Conservation (phyloP, 2,113 vertebrate genomes). For the Xiphias gladius region DNA sequence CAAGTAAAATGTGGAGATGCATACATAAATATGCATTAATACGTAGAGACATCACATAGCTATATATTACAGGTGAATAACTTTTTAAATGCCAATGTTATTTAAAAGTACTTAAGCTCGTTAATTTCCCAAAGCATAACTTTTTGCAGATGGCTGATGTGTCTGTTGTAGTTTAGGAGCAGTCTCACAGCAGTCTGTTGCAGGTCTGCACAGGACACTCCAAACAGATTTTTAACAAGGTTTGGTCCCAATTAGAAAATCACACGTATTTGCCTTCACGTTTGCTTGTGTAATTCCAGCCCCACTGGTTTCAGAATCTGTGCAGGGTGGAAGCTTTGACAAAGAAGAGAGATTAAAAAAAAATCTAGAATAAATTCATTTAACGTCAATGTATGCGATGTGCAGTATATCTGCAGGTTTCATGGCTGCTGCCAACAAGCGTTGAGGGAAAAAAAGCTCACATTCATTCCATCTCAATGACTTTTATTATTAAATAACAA, state of each 20-base stretch:
- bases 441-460: background rate
- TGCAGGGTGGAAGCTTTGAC: background rate
- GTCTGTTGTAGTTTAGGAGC: background rate
- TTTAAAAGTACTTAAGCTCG: background rate
- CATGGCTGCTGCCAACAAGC: background rate
- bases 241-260: conserved; percentile 36
- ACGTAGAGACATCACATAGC: background rate
- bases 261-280: conserved; percentile 10
- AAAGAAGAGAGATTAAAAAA: background rate
- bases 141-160: conserved; percentile 23
- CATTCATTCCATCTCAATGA: background rate
- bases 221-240: conserved; percentile 20
- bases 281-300: conserved; percentile 4
- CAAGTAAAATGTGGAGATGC: background rate
- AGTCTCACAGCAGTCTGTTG: conserved; percentile 16
- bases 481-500: background rate
- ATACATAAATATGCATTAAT: background rate
- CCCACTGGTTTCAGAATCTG: background rate
- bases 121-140: background rate
- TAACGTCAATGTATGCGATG: background rate
- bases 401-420: background rate
- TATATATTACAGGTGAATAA: background rate
- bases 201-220: conserved; percentile 23
- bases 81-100: background rate
- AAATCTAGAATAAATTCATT: no score